These are phyloP conservation scores for Holotrichia oblita DNA, from an alignment of 1,140 invertebrate genomes.

Conservation along the genomic window DNA sequence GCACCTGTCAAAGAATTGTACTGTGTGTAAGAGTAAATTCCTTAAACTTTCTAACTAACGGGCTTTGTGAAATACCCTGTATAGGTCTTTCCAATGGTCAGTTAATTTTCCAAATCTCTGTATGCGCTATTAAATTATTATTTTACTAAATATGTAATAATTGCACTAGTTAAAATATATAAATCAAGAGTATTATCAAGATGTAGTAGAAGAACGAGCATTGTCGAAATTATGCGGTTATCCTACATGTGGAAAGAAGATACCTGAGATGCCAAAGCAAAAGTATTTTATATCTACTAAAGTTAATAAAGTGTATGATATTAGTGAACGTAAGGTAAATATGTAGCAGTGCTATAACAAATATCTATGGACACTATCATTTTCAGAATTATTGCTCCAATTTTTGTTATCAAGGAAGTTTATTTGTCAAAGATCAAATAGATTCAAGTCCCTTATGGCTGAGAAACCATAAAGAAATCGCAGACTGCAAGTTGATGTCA, in stretches of 20 bases:
- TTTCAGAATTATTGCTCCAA: slow-evolving; percentile 82
- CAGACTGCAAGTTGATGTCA: slow-evolving; percentile 68
- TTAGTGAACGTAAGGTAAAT: slow-evolving; percentile 78
- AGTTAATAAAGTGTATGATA: slow-evolving; percentile 87
- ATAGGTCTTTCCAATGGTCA: too few relatives aligned
- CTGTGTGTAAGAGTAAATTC: too few relatives aligned
- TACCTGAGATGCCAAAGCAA: slow-evolving; percentile 74
- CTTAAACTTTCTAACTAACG: too few relatives aligned
- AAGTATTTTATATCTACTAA: slow-evolving; percentile 80
- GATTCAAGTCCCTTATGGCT: slow-evolving; percentile 84
- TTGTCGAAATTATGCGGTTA: slow-evolving; percentile 86
- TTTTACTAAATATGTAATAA: background rate
- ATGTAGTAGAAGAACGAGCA: slow-evolving; percentile 84
- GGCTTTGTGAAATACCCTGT: too few relatives aligned
- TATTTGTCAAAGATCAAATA: slow-evolving; percentile 82
- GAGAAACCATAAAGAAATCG: slow-evolving; percentile 74
- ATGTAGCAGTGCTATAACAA: background rate
- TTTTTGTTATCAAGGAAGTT: slow-evolving; percentile 80
- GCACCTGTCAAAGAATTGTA: too few relatives aligned
- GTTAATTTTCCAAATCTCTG: too few relatives aligned
- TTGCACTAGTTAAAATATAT: slow-evolving; percentile 72
- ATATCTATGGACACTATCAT: slow-evolving; percentile 26
- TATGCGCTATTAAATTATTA: background rate
- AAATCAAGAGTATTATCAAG: slow-evolving; percentile 78
- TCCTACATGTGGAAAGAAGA: slow-evolving; percentile 73